A percentile compares a stretch with the other conserved stretches of the same genome.
These are phyloP conservation scores for Phalanger gymnotis DNA, from an alignment of 2,797 vertebrate species.

Conservation along the genomic window DNA sequence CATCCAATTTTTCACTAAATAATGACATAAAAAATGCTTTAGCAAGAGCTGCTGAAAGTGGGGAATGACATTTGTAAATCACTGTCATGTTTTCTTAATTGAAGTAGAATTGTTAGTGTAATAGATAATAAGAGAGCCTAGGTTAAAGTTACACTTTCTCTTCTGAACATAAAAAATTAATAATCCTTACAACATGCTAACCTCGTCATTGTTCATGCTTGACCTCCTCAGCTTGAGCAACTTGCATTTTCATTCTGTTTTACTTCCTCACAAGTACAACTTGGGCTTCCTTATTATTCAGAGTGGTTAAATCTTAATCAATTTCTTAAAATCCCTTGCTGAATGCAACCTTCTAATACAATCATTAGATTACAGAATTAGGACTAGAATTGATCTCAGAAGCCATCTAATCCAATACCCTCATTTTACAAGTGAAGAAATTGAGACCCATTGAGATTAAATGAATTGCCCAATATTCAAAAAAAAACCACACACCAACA, in stretches of 20 bases:
- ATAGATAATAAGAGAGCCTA: slow-evolving; percentile 45
- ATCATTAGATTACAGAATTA: too few species aligned
- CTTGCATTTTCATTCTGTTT: background rate
- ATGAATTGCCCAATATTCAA: background rate
- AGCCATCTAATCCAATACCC: background rate
- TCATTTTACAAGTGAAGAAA: background rate
- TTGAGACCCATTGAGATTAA: too few species aligned
- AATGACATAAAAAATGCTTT: slow-evolving; percentile 44
- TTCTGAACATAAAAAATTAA: slow-evolving; percentile 22
- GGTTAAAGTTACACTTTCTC: background rate
- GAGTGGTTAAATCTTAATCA: background rate
- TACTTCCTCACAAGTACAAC: background rate
- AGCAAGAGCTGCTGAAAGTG: slow-evolving; percentile 21
- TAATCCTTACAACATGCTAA: background rate
- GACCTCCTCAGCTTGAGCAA: slow-evolving; percentile 3
- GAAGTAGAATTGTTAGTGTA: slow-evolving; percentile 35
- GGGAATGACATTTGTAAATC: slow-evolving; percentile 54
- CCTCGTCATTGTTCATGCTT: background rate
- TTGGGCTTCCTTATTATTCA: background rate
- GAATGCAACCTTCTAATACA: background rate
- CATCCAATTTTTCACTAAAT: background rate
- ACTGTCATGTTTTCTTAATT: slow-evolving; percentile 45
- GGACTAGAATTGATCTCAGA: background rate
- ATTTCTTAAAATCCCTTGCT: slow-evolving; percentile 24
- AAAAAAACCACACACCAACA: background rate